Percentiles rank a stretch among this genome's conserved stretches.
Evolutionary conservation across 2,888 invertebrate species (phyloP).

Genomic region (Tipula confusa): DNA sequence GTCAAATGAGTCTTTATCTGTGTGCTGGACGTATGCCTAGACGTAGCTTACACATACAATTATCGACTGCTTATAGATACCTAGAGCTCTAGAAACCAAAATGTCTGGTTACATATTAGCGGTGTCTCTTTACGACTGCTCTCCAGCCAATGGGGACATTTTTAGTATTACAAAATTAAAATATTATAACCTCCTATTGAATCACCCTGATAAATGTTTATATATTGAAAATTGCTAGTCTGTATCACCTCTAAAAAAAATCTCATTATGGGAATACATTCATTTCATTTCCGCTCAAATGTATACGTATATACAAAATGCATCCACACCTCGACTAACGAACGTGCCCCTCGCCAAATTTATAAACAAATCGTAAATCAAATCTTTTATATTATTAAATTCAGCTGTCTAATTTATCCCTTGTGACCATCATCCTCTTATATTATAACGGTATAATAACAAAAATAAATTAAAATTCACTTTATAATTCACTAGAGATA

Average conservation of each 20-base stretch:
- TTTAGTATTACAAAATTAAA: too few relatives aligned
- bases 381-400: neutral
- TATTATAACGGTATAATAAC: neutral
- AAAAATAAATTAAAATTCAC: neutral
- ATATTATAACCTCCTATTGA: too few relatives aligned
- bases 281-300: neutral
- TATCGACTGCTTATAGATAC: too few relatives aligned
- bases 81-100: too few relatives aligned
- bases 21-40: too few relatives aligned
- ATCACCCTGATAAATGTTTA: too few relatives aligned
- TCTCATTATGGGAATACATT: neutral
- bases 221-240: neutral
- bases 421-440: neutral
- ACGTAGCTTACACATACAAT: too few relatives aligned
- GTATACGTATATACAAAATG: neutral
- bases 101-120: too few relatives aligned
- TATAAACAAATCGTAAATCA: neutral
- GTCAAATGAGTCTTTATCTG: too few relatives aligned
- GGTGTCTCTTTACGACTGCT: too few relatives aligned
- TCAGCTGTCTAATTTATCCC: conserved; percentile 3
- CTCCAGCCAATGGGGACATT: too few relatives aligned
- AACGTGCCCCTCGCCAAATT: neutral
- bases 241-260: neutral
- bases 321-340: neutral
- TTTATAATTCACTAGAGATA: neutral